Conservation (phyloP, 2,888 invertebrate species). For the Tuta absoluta region DNA sequence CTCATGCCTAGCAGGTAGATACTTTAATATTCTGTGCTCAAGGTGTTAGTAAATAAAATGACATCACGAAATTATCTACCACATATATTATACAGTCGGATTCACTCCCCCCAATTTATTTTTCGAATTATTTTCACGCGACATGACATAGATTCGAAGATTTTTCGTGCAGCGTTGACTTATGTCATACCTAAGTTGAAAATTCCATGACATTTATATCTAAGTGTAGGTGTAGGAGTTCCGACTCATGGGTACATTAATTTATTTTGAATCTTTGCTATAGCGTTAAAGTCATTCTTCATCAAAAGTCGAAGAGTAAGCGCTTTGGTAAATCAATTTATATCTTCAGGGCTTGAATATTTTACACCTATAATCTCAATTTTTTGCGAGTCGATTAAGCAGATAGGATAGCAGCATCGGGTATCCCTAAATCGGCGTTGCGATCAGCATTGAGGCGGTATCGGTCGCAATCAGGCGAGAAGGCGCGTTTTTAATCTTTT, state of each 20-base stretch:
- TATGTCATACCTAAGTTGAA: too few relatives aligned
- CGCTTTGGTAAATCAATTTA: slow-evolving; percentile 36
- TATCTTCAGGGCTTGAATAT: slow-evolving; percentile 28
- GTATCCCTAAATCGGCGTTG: slow-evolving; percentile 52
- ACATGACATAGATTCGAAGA: too few relatives aligned
- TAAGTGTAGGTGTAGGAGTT: too few relatives aligned
- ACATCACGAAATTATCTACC: background rate
- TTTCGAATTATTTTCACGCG: too few relatives aligned
- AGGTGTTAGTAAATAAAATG: background rate
- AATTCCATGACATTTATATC: too few relatives aligned
- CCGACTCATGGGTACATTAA: too few relatives aligned
- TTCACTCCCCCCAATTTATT: too few relatives aligned
- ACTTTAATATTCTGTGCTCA: background rate
- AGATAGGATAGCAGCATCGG: slow-evolving; percentile 50
- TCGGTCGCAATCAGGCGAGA: slow-evolving; percentile 66
- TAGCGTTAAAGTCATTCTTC: background rate
- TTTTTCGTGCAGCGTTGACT: too few relatives aligned
- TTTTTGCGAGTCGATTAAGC: slow-evolving; percentile 43
- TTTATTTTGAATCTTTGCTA: background rate
- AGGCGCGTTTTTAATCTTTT: slow-evolving; percentile 73
- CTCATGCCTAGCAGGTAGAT: too few relatives aligned
- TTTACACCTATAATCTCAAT: slow-evolving; percentile 40
- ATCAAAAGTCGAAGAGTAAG: background rate
- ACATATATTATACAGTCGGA: too few relatives aligned
- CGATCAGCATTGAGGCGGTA: slow-evolving; percentile 57